Evolutionary conservation across 2,113 vertebrate species (phyloP).

Genomic region (Toxotes chatareus): DNA sequence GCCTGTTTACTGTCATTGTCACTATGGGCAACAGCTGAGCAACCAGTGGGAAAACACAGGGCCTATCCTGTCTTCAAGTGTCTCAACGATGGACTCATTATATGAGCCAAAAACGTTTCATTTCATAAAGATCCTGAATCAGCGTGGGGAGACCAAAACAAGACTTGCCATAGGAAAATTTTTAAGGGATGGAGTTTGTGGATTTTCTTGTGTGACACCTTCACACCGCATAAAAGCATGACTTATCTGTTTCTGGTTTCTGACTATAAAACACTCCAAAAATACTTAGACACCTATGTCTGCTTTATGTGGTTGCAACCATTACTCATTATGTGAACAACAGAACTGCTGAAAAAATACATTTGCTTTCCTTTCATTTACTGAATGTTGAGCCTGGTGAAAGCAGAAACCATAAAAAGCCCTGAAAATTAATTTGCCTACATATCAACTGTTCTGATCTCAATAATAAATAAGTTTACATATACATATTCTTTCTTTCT

Average conservation of each 20-base stretch:
- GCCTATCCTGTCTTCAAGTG: slow-evolving; percentile 49
- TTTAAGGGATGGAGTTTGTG: not conserved
- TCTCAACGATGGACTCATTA: not conserved
- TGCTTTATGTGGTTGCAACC: not conserved
- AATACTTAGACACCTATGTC: not conserved
- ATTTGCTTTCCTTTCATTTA: not conserved
- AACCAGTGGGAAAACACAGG: slow-evolving; percentile 81
- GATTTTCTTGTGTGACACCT: slow-evolving; percentile 15
- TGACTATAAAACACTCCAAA: not conserved
- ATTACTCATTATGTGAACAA: not conserved
- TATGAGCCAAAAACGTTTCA: not conserved
- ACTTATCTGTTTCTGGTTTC: slow-evolving; percentile 7
- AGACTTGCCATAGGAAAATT: slow-evolving; percentile 4
- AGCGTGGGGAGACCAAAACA: not conserved
- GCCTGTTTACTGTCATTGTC: slow-evolving; percentile 81
- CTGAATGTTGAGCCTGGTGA: not conserved
- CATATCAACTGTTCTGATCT: not conserved
- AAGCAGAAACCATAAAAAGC: not conserved
- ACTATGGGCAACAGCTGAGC: slow-evolving; percentile 60
- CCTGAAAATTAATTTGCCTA: not conserved
- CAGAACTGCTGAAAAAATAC: not conserved
- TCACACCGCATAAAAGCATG: not conserved
- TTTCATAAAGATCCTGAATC: slow-evolving; percentile 16
- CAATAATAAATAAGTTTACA: not conserved
- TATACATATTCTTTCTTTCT: not conserved